These are phyloP conservation scores for Onthophagus taurus DNA, from an alignment of 1,140 invertebrate species.

Conservation along the genomic window DNA sequence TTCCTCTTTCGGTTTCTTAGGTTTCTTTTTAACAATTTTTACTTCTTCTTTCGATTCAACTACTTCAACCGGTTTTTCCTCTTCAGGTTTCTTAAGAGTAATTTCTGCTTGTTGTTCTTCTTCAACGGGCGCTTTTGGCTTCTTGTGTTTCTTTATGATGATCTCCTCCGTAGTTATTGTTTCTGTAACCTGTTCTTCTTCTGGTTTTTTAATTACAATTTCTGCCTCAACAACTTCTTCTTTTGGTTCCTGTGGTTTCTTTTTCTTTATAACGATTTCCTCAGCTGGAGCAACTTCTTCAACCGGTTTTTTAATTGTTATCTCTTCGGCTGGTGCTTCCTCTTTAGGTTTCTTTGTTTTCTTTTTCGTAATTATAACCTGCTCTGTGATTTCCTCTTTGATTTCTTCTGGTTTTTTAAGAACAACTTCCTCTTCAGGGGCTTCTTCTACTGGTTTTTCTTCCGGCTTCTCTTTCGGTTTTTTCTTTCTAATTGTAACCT, in stretches of 20 bases:
- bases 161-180: slow-evolving; percentile 37
- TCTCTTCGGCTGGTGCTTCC: slow-evolving; percentile 30
- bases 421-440: slow-evolving; percentile 20
- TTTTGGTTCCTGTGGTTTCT: slow-evolving; percentile 18
- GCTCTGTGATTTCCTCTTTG: slow-evolving; percentile 26
- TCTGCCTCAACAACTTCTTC: slow-evolving; percentile 32
- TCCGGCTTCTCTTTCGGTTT: slow-evolving; percentile 26
- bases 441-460: slow-evolving; percentile 24
- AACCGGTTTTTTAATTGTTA: slow-evolving; percentile 33
- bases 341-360: slow-evolving; percentile 38
- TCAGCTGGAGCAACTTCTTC: slow-evolving; percentile 38
- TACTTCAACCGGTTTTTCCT: slow-evolving; percentile 11
- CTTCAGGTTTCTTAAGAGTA: neutral
- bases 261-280: slow-evolving; percentile 11
- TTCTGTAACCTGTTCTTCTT: slow-evolving; percentile 21
- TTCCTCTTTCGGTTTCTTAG: slow-evolving; percentile 55
- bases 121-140: slow-evolving; percentile 31
- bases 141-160: slow-evolving; percentile 42
- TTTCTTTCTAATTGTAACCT: slow-evolving; percentile 27
- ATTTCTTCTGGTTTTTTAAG: slow-evolving; percentile 21
- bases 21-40: slow-evolving; percentile 45
- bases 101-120: slow-evolving; percentile 36
- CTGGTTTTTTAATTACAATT: slow-evolving; percentile 27
- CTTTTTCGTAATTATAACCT: slow-evolving; percentile 34
- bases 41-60: slow-evolving; percentile 42